Base-by-base conservation (phyloP, 1,140 invertebrate species). In the Meloidogyne floridensis region DNA sequence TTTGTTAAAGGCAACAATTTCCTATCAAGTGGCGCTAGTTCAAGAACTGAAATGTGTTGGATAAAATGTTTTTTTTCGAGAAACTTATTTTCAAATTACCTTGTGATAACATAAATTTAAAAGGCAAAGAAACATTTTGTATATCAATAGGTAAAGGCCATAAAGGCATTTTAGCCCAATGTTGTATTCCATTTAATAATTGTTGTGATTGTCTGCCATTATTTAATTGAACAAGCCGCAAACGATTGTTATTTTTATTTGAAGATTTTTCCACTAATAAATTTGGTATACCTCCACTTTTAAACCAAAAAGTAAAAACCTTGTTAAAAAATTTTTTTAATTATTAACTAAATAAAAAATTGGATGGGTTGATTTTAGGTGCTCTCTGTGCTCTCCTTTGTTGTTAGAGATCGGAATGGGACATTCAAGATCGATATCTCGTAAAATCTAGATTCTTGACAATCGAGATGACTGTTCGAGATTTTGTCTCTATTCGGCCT, bases 271-370 rank as follows among this genome's bases (percentile, higher is more conserved):
- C 84, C 3, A 85, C 83, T 42, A 71, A 20, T 32, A 85, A 74
- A 69, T 85, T 85, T 6, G 84, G 82, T 43, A 85, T 86, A n/a
- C 85, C 84, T 13, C 82, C 84, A 47, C 53, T 85, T 75, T 70
- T 71, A 32, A 87, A 83, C 84, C 84, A 85, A 71, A 85, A 85
- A 13, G 88, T 86, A 43, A 87, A 85, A 15, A 86, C 80, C 84
- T 85, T 10, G 51, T 54, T 74, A 72, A 15, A 75, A 54, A 32
- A 32, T 32, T 32, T 32, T 32, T 32, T 32, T 32, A 32, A 32
- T 32, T 32, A 2, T 32, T 32, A 32, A 32, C 1, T 32, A 32
- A 32, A 32, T 32, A 32, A 2, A 32, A 32, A 2, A 32, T 32
- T 32, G 32, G 32, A 32, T 32, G 32, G 32, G 32, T 20, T 20